A percentile compares a stretch with the other conserved stretches of the same genome.
These are phyloP conservation scores for Pteropus rufus DNA, from an alignment of 2,797 vertebrate species.

Conservation along the genomic window DNA sequence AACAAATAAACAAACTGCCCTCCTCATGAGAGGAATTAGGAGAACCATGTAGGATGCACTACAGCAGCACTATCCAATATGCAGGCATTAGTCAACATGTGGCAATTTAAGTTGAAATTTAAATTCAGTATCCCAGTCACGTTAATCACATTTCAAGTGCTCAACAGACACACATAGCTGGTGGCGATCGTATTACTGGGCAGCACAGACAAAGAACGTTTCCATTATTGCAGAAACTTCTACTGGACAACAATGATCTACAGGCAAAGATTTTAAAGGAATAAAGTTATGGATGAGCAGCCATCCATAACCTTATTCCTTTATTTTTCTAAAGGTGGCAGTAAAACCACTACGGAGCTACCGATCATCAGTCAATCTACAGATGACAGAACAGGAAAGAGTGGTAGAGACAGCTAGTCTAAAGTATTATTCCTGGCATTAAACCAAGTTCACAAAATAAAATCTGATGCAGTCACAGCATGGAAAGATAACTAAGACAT, in stretches of 20 bases:
- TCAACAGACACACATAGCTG: neutral
- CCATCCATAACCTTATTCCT: too few species aligned
- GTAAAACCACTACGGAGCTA: neutral
- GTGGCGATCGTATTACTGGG: neutral
- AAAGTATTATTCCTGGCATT: neutral
- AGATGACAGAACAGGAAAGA: neutral
- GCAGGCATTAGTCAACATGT: neutral
- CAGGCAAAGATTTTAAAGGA: conserved; percentile 24
- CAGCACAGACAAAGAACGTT: neutral
- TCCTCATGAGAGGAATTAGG: neutral
- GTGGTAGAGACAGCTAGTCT: neutral
- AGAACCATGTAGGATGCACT: neutral
- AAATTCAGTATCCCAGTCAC: neutral
- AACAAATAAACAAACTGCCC: neutral
- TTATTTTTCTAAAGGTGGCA: conserved; percentile 4
- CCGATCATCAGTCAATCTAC: neutral
- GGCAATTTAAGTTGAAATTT: neutral
- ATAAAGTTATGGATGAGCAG: neutral
- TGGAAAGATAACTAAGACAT: neutral
- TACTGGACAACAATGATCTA: neutral
- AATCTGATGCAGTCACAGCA: neutral
- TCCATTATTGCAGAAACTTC: neutral
- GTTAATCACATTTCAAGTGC: neutral
- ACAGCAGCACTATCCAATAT: neutral
- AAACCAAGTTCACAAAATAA: conserved; percentile 41